Conservation (phyloP, 2,888 invertebrate genomes). For the Gerris lacustris region DNA sequence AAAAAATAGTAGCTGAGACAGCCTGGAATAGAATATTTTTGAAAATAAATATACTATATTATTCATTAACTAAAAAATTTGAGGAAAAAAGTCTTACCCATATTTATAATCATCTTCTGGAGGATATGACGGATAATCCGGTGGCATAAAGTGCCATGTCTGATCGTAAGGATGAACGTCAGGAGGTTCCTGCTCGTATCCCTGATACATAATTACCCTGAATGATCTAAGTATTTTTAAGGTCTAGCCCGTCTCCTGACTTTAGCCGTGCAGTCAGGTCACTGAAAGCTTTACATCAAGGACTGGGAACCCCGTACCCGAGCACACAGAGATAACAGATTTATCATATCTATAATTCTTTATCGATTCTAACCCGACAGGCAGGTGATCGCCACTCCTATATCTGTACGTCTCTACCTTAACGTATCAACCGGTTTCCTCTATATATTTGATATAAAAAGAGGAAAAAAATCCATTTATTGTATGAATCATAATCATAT, state of each 20-base stretch:
- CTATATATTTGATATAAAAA: too few relatives aligned
- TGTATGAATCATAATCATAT: too few relatives aligned
- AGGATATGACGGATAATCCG: slow-evolving; percentile 48
- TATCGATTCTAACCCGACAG: background rate
- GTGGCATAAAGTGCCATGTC: slow-evolving; percentile 56
- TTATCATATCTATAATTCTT: background rate
- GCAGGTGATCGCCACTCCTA: slow-evolving; percentile 5
- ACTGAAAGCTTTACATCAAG: too few relatives aligned
- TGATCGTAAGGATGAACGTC: slow-evolving; percentile 41
- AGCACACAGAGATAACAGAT: background rate
- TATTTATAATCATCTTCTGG: slow-evolving; percentile 59
- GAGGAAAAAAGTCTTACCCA: slow-evolving; percentile 21
- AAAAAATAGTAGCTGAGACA: too few relatives aligned
- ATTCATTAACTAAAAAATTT: too few relatives aligned
- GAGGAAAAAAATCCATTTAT: too few relatives aligned
- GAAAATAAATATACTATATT: too few relatives aligned
- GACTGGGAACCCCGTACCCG: background rate
- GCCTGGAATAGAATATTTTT: too few relatives aligned
- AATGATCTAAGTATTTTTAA: too few relatives aligned
- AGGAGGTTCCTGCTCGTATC: slow-evolving; percentile 26
- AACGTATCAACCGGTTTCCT: too few relatives aligned
- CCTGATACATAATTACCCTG: slow-evolving; percentile 17
- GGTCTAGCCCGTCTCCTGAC: too few relatives aligned
- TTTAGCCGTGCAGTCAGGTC: too few relatives aligned
- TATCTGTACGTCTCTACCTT: background rate